These are phyloP conservation scores for Penaeus chinensis DNA, from an alignment of 1,140 invertebrate genomes.

Conservation along the genomic window DNA sequence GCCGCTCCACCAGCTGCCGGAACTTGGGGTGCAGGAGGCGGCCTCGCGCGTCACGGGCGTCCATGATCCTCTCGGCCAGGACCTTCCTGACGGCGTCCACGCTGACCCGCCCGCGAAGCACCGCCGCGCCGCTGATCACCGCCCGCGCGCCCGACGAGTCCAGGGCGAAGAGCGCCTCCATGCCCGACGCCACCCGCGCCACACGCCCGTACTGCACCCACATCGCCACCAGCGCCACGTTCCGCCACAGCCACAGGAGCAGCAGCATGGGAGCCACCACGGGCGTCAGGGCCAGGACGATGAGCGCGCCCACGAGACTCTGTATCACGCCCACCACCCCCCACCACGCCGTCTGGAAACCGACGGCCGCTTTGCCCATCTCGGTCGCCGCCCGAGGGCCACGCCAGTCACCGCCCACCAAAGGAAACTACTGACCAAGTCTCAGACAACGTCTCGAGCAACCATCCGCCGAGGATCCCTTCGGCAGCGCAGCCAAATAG, in stretches of 20 bases:
- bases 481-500: too few species aligned
- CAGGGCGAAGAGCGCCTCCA: slow-evolving; percentile 51
- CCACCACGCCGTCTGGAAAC: not conserved
- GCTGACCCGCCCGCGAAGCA: slow-evolving; percentile 24
- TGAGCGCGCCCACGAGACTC: slow-evolving; percentile 10
- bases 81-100: slow-evolving; percentile 14
- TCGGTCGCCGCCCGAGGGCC: not conserved
- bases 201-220: not conserved
- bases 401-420: too few species aligned
- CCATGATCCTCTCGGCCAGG: slow-evolving; percentile 8
- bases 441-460: too few species aligned
- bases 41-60: slow-evolving; percentile 6
- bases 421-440: too few species aligned
- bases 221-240: slow-evolving; percentile 19
- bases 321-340: slow-evolving; percentile 16
- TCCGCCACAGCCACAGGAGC: slow-evolving; percentile 43
- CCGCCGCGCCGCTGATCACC: slow-evolving; percentile 34
- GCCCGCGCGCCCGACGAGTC: slow-evolving; percentile 39
- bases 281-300: slow-evolving; percentile 16
- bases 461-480: too few species aligned
- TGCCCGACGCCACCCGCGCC: slow-evolving; percentile 33
- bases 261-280: slow-evolving; percentile 21
- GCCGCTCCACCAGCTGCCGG: slow-evolving; percentile 31
- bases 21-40: slow-evolving; percentile 39
- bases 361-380: not conserved